Evolutionary conservation across 2,888 invertebrate genomes (phyloP), one percentile per base, ranked within the genome.

Genomic region (Zaprionus bogoriensis): DNA sequence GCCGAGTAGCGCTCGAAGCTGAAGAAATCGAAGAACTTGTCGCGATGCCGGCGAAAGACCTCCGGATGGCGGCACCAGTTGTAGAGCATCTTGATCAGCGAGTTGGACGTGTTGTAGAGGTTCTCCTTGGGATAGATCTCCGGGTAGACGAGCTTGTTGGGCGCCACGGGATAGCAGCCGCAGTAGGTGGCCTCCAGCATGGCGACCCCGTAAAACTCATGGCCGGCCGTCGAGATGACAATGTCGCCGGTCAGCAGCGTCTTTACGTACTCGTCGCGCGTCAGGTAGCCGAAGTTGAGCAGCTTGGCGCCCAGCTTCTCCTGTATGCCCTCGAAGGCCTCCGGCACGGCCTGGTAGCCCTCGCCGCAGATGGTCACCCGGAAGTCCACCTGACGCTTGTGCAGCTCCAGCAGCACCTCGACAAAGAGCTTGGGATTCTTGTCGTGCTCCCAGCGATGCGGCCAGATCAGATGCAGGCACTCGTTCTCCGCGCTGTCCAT

Each of bases 391-490:
- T 92, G 92, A 9, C 92, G 90, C 41, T 92, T 92, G 48, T 92
- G 91, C 22, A 94, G 85, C 58, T 90, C 90, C 59, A 91, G 85
- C 4, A 94, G 76, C 1, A 92, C 92, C 28, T 92, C 89, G 61
- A 95, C 94, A 76, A 95, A 92, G 12, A 92, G 88, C 41, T 94
- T 93, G 0, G 95, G 95, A 85, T 94, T 93, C 90, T 95, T 95
- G 87, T 95, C 95, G 88, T 95, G 94, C 88, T 95, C 95, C 95
- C 95, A 95, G 79, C 95, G 91, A 89, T 95, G 95, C 0, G 95
- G 94, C 95, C 95, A 95, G 4, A 95, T 92, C 55, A 95, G 92
- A 79, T 93, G 93, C 41, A 94, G 75, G 67, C 74, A 80, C 50
- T 84, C 44, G 7, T 66, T 60, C 4, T 81, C 74, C 3, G 52